Percentiles rank a stretch among this genome's conserved stretches.
Conservation (phyloP, 2,797 vertebrate genomes). For the Malurus splendens region DNA sequence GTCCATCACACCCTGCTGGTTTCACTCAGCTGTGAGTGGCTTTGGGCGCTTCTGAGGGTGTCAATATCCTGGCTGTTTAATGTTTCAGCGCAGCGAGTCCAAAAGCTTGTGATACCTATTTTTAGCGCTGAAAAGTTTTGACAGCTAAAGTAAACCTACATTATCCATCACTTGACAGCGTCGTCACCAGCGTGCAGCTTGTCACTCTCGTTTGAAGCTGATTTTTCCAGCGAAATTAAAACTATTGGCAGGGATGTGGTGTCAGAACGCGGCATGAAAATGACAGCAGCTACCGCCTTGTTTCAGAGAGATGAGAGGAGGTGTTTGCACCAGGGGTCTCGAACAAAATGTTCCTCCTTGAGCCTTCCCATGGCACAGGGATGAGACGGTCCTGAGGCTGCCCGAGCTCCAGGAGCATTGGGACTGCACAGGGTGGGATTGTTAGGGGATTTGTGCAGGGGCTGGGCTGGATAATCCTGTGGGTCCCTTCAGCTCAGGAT, state of each 20-base stretch:
- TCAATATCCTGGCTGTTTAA: neutral
- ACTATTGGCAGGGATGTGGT: conserved; percentile 5
- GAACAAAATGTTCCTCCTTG: neutral
- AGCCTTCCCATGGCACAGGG: neutral
- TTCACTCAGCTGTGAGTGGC: neutral
- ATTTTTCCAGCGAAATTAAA: neutral
- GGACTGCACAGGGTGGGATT: neutral
- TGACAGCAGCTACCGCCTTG: conserved; percentile 9
- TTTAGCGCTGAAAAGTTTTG: conserved; percentile 36
- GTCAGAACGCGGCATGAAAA: neutral
- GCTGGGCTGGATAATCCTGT: neutral
- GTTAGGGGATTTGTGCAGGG: no score
- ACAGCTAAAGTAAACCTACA: conserved; percentile 1
- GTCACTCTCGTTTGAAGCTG: conserved; percentile 24
- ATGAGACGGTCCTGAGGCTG: neutral
- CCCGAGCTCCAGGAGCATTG: neutral
- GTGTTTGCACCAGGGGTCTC: neutral
- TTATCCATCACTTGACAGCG: conserved; percentile 19
- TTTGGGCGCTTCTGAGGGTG: neutral
- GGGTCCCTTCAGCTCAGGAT: neutral
- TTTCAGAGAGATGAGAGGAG: neutral
- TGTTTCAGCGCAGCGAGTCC: neutral
- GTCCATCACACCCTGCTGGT: neutral
- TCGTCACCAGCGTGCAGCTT: neutral
- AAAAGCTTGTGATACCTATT: conserved; percentile 33